Percentiles rank a stretch among this genome's conserved stretches.
These are phyloP conservation scores for Dryobota labecula DNA, from an alignment of 2,888 invertebrate species.

Conservation along the genomic window DNA sequence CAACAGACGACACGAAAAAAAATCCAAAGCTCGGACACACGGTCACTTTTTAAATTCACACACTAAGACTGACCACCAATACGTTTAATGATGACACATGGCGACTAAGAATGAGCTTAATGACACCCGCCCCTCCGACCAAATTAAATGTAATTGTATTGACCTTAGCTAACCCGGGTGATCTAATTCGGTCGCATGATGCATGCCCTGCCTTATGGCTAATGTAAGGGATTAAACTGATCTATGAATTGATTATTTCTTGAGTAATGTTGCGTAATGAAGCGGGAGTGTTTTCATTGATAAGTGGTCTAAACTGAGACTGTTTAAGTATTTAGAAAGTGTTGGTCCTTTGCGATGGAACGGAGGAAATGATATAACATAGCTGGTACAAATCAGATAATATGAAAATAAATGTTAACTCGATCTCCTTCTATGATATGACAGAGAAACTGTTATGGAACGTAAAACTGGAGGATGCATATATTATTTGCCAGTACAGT, in stretches of 20 bases:
- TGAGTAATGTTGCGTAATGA: conserved; percentile 32
- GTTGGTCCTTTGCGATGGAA: neutral
- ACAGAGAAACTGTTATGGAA: neutral
- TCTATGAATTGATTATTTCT: conserved; percentile 58
- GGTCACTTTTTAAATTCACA: conserved; percentile 56
- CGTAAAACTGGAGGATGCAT: too few relatives aligned
- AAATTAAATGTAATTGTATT: conserved; percentile 89
- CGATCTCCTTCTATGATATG: neutral
- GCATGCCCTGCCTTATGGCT: conserved; percentile 72
- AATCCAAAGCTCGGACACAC: conserved; percentile 47
- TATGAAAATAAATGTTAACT: neutral
- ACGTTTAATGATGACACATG: conserved; percentile 67
- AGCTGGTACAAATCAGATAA: neutral
- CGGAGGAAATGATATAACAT: neutral
- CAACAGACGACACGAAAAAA: conserved; percentile 3
- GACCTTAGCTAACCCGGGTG: conserved; percentile 88
- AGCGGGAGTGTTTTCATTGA: neutral
- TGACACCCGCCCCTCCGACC: conserved; percentile 78
- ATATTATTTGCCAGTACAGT: too few relatives aligned
- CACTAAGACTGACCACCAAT: conserved; percentile 50
- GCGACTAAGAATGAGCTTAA: conserved; percentile 77
- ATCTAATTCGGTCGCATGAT: conserved; percentile 85
- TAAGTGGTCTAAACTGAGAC: neutral
- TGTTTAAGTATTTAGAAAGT: neutral
- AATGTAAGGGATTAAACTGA: conserved; percentile 54